These are phyloP conservation scores for Labia minor DNA, from an alignment of 2,888 invertebrate genomes.

Conservation along the genomic window DNA sequence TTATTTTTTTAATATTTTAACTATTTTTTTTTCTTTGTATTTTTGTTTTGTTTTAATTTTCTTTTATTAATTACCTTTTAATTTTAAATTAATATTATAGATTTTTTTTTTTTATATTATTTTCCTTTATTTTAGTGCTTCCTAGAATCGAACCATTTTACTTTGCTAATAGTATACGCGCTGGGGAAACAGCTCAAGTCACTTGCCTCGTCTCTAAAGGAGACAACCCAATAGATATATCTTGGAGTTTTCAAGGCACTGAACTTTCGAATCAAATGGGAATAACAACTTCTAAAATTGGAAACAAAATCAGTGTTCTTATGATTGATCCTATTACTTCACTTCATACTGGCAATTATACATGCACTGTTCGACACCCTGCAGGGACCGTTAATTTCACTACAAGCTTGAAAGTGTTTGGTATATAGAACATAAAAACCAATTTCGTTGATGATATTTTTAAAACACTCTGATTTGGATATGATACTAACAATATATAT, in stretches of 20 bases:
- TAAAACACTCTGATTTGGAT: too few relatives aligned
- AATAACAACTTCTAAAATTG: slow-evolving; percentile 36
- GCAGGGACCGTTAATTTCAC: slow-evolving; percentile 33
- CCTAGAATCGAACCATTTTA: slow-evolving; percentile 72
- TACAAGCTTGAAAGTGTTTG: slow-evolving; percentile 26
- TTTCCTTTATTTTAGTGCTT: slow-evolving; percentile 50
- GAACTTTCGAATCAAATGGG: slow-evolving; percentile 34
- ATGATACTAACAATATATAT: too few relatives aligned
- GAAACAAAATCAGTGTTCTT: slow-evolving; percentile 39
- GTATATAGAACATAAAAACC: slow-evolving; percentile 19
- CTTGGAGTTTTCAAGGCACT: slow-evolving; percentile 43
- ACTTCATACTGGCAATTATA: slow-evolving; percentile 34
- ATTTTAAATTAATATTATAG: background rate
- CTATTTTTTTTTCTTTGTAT: background rate
- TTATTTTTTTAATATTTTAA: background rate
- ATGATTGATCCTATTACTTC: slow-evolving; percentile 36
- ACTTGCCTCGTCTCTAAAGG: slow-evolving; percentile 54
- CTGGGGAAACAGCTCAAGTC: slow-evolving; percentile 68
- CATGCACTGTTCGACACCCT: slow-evolving; percentile 34
- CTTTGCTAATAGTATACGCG: slow-evolving; percentile 62
- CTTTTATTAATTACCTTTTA: background rate
- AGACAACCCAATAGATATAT: slow-evolving; percentile 44
- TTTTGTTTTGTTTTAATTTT: too few relatives aligned
- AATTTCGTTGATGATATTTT: background rate
- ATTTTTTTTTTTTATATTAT: slow-evolving; percentile 15